Evolutionary conservation across 2,113 vertebrate species (phyloP).

Genomic region (Zosterops borbonicus): DNA sequence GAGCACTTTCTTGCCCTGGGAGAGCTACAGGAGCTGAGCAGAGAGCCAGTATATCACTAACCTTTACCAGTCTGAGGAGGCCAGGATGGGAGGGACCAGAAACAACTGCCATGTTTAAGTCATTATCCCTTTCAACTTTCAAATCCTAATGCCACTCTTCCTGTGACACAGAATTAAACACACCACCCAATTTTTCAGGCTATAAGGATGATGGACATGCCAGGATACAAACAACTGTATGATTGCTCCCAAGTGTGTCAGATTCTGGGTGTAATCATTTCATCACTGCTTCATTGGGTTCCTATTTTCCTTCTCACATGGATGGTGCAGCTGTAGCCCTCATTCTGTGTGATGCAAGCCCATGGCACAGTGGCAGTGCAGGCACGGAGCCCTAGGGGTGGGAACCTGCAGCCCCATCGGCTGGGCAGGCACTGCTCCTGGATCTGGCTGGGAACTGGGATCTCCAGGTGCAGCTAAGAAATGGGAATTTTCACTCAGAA

Average conservation of each 20-base stretch:
- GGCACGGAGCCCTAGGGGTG: background rate
- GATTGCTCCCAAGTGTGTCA: background rate
- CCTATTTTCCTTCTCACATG: fast-evolving
- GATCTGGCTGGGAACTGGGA: background rate
- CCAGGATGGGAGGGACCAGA: background rate
- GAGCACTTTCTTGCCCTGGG: background rate
- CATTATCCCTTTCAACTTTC: background rate
- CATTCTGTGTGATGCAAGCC: background rate
- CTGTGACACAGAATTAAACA: background rate
- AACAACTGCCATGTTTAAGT: background rate
- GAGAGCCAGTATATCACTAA: background rate
- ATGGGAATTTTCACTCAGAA: fast-evolving
- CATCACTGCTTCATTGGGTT: fast-evolving
- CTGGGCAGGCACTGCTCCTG: background rate
- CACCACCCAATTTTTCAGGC: background rate
- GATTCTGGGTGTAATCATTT: background rate
- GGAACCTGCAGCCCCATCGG: fast-evolving
- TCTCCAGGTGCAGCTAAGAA: background rate
- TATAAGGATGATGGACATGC: fast-evolving
- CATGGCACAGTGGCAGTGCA: background rate
- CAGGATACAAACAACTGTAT: background rate
- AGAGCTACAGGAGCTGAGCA: background rate
- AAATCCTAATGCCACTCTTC: background rate
- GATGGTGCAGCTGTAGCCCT: background rate
- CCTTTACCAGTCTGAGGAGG: background rate